Conservation (phyloP, 2,888 invertebrate genomes). For the Lathronympha strigana region DNA sequence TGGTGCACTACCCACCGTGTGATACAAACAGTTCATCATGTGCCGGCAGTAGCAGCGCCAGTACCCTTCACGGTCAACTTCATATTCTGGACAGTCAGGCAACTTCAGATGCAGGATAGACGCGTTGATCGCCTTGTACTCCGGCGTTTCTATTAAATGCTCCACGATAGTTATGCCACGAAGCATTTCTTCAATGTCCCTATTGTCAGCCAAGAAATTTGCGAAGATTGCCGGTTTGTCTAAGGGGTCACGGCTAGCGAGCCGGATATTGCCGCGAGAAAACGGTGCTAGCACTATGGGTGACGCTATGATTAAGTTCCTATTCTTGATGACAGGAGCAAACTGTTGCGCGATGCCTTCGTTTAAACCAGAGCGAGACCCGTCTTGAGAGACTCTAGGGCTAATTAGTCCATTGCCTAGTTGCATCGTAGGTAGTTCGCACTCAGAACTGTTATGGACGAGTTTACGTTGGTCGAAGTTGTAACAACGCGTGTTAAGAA, state of each 20-base stretch:
- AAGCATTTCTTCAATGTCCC: background rate
- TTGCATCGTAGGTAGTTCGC: constrained; percentile 61
- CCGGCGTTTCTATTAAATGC: background rate
- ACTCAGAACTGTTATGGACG: constrained; percentile 50
- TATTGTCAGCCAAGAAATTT: constrained; percentile 49
- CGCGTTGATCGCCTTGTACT: background rate
- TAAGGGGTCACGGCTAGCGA: constrained; percentile 42
- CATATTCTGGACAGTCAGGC: constrained; percentile 59
- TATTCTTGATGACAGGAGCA: constrained; percentile 48
- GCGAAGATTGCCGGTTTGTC: constrained; percentile 56
- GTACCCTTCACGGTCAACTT: constrained; percentile 67
- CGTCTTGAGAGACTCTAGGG: constrained; percentile 41
- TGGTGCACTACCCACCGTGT: constrained; percentile 67
- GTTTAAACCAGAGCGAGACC: constrained; percentile 43
- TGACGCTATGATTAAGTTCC: constrained; percentile 52
- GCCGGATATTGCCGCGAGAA: constrained; percentile 59
- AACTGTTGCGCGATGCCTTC: constrained; percentile 54
- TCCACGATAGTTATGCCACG: background rate
- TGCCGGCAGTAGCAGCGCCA: constrained; percentile 83
- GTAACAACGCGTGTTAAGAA: constrained; percentile 63
- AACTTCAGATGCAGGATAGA: constrained; percentile 63
- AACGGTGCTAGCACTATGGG: constrained; percentile 57
- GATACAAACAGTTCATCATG: constrained; percentile 81
- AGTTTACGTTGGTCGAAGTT: constrained; percentile 51
- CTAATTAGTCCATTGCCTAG: constrained; percentile 57